These are phyloP conservation scores for Perizoma flavofasciatum DNA, from an alignment of 2,888 invertebrate genomes.

Conservation along the genomic window DNA sequence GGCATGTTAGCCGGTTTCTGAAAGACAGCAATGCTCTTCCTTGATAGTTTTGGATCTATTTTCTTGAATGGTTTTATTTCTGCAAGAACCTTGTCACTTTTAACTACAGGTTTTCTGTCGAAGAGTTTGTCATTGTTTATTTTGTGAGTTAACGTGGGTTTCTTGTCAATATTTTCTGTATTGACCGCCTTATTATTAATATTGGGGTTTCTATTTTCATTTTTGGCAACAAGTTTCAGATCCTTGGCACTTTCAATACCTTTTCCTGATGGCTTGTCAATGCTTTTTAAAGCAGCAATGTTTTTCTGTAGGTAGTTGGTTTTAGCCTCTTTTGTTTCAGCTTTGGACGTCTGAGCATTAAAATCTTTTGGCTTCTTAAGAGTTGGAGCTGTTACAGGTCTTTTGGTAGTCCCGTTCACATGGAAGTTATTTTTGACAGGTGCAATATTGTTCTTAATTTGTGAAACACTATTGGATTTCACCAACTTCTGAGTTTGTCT, in stretches of 20 bases:
- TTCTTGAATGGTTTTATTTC: constrained; percentile 20
- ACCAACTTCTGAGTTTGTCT: constrained; percentile 34
- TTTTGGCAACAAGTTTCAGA: background rate
- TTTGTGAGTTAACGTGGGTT: constrained; percentile 8
- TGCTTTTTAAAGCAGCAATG: constrained; percentile 7
- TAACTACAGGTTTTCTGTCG: constrained; percentile 12
- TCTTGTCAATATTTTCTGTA: constrained; percentile 1
- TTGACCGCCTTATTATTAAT: background rate
- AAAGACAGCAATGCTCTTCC: constrained; percentile 44
- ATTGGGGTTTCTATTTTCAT: constrained; percentile 5
- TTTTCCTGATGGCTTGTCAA: background rate
- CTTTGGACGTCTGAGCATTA: constrained; percentile 18
- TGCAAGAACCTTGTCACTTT: constrained; percentile 23
- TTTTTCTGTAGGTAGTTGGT: constrained; percentile 18
- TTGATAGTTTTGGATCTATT: constrained; percentile 18
- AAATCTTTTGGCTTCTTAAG: constrained; percentile 13
- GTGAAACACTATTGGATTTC: constrained; percentile 27
- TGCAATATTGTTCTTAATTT: constrained; percentile 24
- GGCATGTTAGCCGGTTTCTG: constrained; percentile 30
- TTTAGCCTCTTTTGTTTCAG: constrained; percentile 32
- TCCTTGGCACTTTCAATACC: background rate
- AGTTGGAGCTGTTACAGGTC: constrained; percentile 44
- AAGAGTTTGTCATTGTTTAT: constrained; percentile 22
- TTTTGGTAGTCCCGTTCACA: constrained; percentile 43
- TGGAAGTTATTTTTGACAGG: constrained; percentile 47